Conservation (phyloP, 2,888 invertebrate species). For the Rutpela maculata region DNA sequence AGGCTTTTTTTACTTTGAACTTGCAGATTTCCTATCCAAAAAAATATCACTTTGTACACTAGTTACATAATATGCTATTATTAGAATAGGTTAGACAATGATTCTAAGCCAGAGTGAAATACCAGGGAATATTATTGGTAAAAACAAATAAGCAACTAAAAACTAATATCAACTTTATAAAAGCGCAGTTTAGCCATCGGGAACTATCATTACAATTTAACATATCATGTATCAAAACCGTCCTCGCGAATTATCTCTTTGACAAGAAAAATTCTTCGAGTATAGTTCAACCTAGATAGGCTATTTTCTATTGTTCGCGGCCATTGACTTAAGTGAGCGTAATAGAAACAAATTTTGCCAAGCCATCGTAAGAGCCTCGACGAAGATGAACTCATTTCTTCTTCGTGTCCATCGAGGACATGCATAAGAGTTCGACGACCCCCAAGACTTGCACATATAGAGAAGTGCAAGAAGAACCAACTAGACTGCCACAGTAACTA, state of each 20-base stretch:
- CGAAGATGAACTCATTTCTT: conserved; percentile 69
- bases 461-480: conserved; percentile 59
- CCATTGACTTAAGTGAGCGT: conserved; percentile 55
- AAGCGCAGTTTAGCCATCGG: no score
- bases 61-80: no score
- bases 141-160: no score
- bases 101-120: no score
- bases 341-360: conserved; percentile 61
- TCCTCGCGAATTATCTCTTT: conserved; percentile 1
- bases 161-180: no score
- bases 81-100: no score
- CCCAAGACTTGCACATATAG: conserved; percentile 54
- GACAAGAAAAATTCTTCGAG: conserved; percentile 26
- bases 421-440: conserved; percentile 60
- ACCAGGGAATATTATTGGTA: no score
- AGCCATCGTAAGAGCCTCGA: conserved; percentile 47
- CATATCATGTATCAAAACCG: neutral
- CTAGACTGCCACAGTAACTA: conserved; percentile 68
- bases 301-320: conserved; percentile 51
- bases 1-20: no score
- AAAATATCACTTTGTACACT: no score
- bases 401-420: conserved; percentile 65
- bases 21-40: no score
- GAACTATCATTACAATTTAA: no score
- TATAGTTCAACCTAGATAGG: conserved; percentile 47